Evolutionary conservation across 2,113 vertebrate genomes (phyloP).

Genomic region (Micromys minutus): DNA sequence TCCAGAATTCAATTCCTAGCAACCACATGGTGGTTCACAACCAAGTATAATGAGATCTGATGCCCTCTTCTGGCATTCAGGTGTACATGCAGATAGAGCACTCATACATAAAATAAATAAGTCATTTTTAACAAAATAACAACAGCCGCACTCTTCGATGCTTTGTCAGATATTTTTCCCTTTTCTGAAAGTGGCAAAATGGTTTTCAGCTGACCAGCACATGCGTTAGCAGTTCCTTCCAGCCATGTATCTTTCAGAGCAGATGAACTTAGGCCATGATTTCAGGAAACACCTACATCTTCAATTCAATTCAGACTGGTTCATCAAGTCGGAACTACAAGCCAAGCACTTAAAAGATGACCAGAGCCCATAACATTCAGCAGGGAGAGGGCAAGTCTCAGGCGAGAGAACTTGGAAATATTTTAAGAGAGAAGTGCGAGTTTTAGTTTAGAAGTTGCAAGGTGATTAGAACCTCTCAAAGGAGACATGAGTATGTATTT

Average conservation of each 20-base stretch:
- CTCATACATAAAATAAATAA: not conserved
- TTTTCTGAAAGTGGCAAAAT: constrained; percentile 11
- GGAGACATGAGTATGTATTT: not conserved
- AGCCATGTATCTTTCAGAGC: not conserved
- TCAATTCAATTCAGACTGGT: constrained; percentile 29
- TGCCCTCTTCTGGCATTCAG: too few species aligned
- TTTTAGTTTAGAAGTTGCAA: not conserved
- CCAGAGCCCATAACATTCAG: constrained; percentile 2
- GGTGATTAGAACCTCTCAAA: not conserved
- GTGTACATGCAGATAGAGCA: not conserved
- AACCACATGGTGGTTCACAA: not conserved
- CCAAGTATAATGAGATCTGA: not conserved
- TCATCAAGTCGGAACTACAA: constrained; percentile 16
- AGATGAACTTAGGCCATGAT: constrained; percentile 48
- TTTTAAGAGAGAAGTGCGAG: not conserved
- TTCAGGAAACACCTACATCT: constrained; percentile 48
- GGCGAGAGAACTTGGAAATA: not conserved
- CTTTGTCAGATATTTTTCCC: not conserved
- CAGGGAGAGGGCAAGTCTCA: not conserved
- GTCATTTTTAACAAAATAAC: not conserved
- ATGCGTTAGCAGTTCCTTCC: constrained; percentile 11
- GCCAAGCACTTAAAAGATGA: constrained; percentile 11
- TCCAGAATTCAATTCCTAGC: not conserved
- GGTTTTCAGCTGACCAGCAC: constrained; percentile 26
- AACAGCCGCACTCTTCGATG: not conserved